These are phyloP conservation scores for Aleiodes alternator DNA, from an alignment of 2,888 invertebrate genomes.

Conservation along the genomic window DNA sequence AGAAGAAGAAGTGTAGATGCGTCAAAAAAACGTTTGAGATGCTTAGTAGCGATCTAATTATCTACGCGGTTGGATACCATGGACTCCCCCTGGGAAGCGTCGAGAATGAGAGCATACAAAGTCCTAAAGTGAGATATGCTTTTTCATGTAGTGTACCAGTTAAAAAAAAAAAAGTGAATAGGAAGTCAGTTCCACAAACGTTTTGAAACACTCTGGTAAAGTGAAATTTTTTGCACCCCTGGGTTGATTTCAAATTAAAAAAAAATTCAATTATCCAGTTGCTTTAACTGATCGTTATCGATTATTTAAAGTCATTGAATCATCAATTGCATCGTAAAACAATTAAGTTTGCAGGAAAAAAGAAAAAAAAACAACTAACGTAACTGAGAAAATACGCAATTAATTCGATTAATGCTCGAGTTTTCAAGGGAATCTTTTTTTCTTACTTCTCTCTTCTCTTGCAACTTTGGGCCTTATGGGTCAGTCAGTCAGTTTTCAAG, in stretches of 20 bases:
- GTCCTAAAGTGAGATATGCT: conserved; percentile 26
- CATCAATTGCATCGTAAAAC: conserved; percentile 12
- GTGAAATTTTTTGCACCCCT: conserved; percentile 12
- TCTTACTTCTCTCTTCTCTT: background rate
- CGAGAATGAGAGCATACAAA: conserved; percentile 55
- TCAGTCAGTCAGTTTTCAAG: conserved; percentile 55
- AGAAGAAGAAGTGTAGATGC: conserved; percentile 60
- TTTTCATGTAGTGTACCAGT: conserved; percentile 15
- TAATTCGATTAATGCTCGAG: conserved; percentile 27
- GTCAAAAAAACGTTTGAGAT: conserved; percentile 65
- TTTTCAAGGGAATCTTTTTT: background rate
- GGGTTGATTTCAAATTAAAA: conserved; percentile 6
- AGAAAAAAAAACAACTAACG: conserved; percentile 14
- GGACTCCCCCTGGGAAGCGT: conserved; percentile 69
- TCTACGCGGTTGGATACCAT: conserved; percentile 73
- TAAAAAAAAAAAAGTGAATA: background rate
- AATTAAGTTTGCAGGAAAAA: conserved; percentile 3
- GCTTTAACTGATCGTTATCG: background rate
- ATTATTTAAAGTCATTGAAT: conserved; percentile 25
- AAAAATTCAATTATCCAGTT: conserved; percentile 1
- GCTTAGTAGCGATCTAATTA: conserved; percentile 76
- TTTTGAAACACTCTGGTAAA: conserved; percentile 16
- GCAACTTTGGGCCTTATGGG: conserved; percentile 46
- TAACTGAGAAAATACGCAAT: conserved; percentile 16
- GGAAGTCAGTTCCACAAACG: conserved; percentile 19